Base-by-base conservation (phyloP, 2,888 invertebrate species). In the Nyleta sp. region DNA sequence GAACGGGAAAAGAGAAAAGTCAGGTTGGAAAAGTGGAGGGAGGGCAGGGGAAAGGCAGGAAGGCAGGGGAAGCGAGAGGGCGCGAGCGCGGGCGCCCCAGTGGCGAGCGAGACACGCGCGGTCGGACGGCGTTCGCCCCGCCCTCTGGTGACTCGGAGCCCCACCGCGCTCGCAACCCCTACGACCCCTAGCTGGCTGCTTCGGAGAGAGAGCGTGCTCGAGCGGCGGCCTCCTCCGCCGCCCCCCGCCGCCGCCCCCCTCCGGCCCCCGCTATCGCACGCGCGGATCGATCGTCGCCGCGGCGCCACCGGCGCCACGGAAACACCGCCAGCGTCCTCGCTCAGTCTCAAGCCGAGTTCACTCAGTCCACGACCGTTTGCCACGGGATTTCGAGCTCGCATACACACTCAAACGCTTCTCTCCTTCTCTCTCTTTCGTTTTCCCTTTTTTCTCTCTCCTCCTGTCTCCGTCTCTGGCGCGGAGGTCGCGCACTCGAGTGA, bases 291-390 rank as follows among this genome's bases (percentile, higher is more conserved):
- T 82, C 83, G 83, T 57, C 82, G 75, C 80, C 71, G 82, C 82
- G 88, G 87, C 88, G 89, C 88, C 85, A 86, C 82, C 80, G 83
- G 86, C 88, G 85, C 79, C 83, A 28, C 28, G 28, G 84, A 83
- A 83, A 85, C 85, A 82, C 84, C 81, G 70, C 72, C 74, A 73
- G 74, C 80, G 82, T 80, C 84, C 81, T 83, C 83, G 82, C 87
- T 84, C 88, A 89, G 90, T 90, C 87, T 86, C 87, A 88, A 88
- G 87, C 88, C 89, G 87, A 87, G 88, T 89, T 88, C 89, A 90
- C 87, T 89, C 90, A 89, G 89, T 89, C 88, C 84, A 88, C 87
- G 87, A 89, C 84, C 87, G 88, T 85, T 88, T 87, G 87, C 88
- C 88, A 88, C 89, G 88, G 88, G 89, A 87, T 87, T 87, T 87